Base-by-base conservation (phyloP, 2,888 invertebrate species). In the Thymelicus acteon region DNA sequence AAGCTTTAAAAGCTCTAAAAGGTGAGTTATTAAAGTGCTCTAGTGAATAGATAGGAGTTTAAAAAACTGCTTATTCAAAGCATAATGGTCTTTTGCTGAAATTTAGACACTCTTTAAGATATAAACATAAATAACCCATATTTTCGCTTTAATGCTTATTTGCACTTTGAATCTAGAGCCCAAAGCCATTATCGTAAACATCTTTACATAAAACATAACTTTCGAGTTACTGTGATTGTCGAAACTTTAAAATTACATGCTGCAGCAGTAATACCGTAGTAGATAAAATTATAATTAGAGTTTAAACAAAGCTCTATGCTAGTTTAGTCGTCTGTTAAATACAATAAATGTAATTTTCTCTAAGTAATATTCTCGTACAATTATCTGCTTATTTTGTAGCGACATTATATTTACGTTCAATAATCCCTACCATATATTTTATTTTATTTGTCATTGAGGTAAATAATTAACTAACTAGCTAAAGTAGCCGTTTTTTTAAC, bases 141-240 rank as follows among this genome's bases (percentile, higher is more conserved):
- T 70, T 63, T 64, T 64, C 15, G 70, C 64, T 64, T 70, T 70
- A 60, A 70, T 64, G 70, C 40, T 70, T 70, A 70, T 70, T 70
- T 70, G 70, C 60, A 70, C 69, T 70, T 70, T 64, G 58, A 63
- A 31, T 58, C 65, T 57, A n/a, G 58, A 31, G 57, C n/a, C 60
- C 57, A 40, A n/a, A 13, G 39, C 31, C 49, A 66, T 74, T 62
- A 72, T 69, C 64, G 44, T 73, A 69, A 74, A 73, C 72, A 73
- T 72, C 58, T 72, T 74, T 60, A 60, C 60, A 72, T 74, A 49
- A 57, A 73, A 72, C 72, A 74, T 70, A 44, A 70, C 70, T 64
- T 64, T 70, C 12, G 40, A 65, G 71, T 54, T 65, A 66, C 65
- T 66, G 61, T 24, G 61, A 60, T 65, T 60, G 70, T 52, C 60